Percentiles rank a stretch among this genome's conserved stretches.
phyloP scores from a whole-genome alignment of 1,140 invertebrate species.

The Lucilia cuprina region DNA sequence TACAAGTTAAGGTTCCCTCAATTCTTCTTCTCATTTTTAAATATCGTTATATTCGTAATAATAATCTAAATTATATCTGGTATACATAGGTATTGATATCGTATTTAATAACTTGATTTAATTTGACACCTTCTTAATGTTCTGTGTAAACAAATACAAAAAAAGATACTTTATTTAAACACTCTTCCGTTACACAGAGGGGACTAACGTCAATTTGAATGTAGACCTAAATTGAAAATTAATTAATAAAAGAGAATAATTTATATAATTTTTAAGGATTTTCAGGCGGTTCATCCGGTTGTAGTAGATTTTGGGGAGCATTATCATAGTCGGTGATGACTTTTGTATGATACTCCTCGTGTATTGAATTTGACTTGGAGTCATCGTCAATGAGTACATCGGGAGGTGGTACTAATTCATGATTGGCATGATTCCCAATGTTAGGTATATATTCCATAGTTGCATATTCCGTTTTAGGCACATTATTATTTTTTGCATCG shows the following conservation, averaged over 20 bases:
- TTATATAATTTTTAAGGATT: conserved; percentile 40
- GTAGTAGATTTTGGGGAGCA: conserved; percentile 55
- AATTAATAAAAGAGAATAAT: conserved; percentile 9
- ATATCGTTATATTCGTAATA: neutral
- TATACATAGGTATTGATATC: conserved; percentile 10
- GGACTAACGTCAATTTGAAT: neutral
- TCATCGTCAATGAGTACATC: conserved; percentile 53
- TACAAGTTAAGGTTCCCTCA: neutral
- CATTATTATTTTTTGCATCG: conserved; percentile 35
- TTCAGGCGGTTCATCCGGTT: conserved; percentile 59
- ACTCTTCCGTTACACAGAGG: neutral
- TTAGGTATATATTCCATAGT: conserved; percentile 56
- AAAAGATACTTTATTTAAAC: neutral
- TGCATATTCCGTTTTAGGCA: conserved; percentile 56
- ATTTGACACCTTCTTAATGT: neutral
- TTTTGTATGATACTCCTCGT: conserved; percentile 53
- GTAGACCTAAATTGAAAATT: conserved; percentile 20
- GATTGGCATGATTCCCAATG: conserved; percentile 36
- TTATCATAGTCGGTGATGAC: conserved; percentile 45
- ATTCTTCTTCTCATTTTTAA: neutral
- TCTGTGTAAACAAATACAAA: neutral
- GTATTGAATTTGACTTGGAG: conserved; percentile 58
- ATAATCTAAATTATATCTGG: neutral
- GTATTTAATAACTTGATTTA: neutral
- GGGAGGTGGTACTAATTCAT: conserved; percentile 40